Base-by-base conservation (phyloP, 1,140 invertebrate genomes). In the Himalopsyche phryganea region DNA sequence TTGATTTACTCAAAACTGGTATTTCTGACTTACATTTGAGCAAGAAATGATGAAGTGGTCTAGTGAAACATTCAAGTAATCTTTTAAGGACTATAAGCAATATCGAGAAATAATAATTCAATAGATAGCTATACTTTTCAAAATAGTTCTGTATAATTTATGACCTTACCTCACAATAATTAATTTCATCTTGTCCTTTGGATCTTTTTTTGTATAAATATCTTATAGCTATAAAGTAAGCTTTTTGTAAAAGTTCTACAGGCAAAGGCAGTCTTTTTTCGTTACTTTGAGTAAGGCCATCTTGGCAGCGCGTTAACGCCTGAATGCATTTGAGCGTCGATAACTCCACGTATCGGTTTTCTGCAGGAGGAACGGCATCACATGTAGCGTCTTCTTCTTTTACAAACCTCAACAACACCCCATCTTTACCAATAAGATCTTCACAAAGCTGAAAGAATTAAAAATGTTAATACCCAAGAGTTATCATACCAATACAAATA, bases 131-230 rank as follows among this genome's bases (percentile, higher is more conserved):
- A n/a, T n/a, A n/a, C n/a, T n/a, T n/a, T n/a, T n/a, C n/a, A n/a
- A n/a, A n/a, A n/a, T n/a, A n/a, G n/a, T n/a, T n/a, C n/a, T n/a
- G n/a, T n/a, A n/a, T n/a, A n/a, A n/a, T n/a, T n/a, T n/a, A n/a
- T n/a, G n/a, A n/a, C 19, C 45, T 52, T 38, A 65, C 62, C 38
- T 65, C 50, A 55, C 54, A 61, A 58, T 49, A 58, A 32, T 53
- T 57, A 5, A 50, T 32, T 35, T 65, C 59, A 50, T 58, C 48
- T 23, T 65, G 53, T 46, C 50, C 40, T 44, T 53, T 60, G 11
- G 56, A 20, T n/a, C 44, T 51, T 20, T 57, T 64, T 44, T 53
- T 64, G 41, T 51, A 57, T 10, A 64, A 33, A n/a, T 57, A 57
- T 20, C 32, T 35, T 1, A 53, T 3, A 9, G 49, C 15, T 11